A percentile compares a stretch with the other conserved stretches of the same genome.
These are phyloP conservation scores for Bugulina stolonifera DNA, from an alignment of 2,888 invertebrate species.

Conservation along the genomic window DNA sequence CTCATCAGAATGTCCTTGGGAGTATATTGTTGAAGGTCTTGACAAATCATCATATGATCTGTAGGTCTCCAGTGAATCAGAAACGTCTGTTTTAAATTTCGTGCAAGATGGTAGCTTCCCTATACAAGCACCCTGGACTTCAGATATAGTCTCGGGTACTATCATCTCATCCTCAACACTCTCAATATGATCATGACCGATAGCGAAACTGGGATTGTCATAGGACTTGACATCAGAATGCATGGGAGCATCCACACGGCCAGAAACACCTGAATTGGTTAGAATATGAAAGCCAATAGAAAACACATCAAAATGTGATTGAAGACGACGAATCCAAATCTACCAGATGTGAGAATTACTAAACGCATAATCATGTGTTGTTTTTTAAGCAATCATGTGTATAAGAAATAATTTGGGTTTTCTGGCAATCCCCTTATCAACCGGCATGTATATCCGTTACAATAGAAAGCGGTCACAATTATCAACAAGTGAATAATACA, in stretches of 20 bases:
- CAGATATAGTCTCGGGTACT: background rate
- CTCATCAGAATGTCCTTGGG: background rate
- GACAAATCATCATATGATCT: constrained; percentile 24
- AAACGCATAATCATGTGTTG: too few relatives aligned
- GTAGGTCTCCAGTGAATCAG: constrained; percentile 8
- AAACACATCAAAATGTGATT: too few relatives aligned
- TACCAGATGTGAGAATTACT: too few relatives aligned
- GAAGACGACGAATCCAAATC: too few relatives aligned
- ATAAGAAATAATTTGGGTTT: too few relatives aligned
- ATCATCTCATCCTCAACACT: background rate
- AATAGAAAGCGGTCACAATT: too few relatives aligned
- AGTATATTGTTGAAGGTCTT: constrained; percentile 1
- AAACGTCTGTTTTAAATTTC: background rate
- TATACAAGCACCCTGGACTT: constrained; percentile 2
- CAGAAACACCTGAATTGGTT: background rate
- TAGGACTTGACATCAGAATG: background rate
- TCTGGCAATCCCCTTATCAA: too few relatives aligned
- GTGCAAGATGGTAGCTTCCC: constrained; percentile 11
- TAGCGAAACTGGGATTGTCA: background rate
- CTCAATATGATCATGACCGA: background rate
- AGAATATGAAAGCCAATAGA: too few relatives aligned
- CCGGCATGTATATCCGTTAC: too few relatives aligned
- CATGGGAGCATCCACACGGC: background rate
- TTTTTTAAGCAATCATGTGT: too few relatives aligned
- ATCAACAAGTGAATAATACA: too few relatives aligned